Conservation (phyloP, 2,113 vertebrate genomes). For the Alexandromys fortis region DNA sequence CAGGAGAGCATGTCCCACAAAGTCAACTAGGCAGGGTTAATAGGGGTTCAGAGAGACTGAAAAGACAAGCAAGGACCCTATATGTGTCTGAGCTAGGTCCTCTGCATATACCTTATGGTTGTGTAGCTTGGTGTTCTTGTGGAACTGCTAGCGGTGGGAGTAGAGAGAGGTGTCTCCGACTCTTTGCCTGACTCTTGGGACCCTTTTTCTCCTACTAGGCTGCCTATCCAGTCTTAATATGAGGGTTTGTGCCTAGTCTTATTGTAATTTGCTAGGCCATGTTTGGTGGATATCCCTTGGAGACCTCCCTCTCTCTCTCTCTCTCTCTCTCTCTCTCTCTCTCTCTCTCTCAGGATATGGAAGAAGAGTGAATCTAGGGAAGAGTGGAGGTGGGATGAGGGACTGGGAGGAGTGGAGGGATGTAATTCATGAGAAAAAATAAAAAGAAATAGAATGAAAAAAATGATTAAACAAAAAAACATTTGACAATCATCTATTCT, state of each 20-base stretch:
- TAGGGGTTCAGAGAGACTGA: not conserved
- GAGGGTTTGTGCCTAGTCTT: too few relatives aligned
- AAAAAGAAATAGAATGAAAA: not conserved
- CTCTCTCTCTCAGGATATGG: too few relatives aligned
- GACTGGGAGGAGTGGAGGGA: too few relatives aligned
- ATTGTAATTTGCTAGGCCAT: too few relatives aligned
- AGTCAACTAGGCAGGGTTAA: not conserved
- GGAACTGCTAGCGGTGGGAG: not conserved
- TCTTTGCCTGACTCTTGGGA: not conserved
- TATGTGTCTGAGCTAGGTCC: not conserved
- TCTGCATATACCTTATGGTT: not conserved
- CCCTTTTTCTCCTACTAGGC: not conserved
- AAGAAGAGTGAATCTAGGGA: too few relatives aligned
- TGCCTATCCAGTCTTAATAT: not conserved
- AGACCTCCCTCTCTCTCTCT: too few relatives aligned
- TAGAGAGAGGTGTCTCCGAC: not conserved
- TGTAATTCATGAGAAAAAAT: too few relatives aligned
- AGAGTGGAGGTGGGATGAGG: too few relatives aligned
- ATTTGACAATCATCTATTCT: not conserved
- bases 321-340: too few relatives aligned
- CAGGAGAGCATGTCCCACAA: not conserved
- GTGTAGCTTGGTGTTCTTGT: not conserved
- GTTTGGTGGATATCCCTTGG: too few relatives aligned
- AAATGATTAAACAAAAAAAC: not conserved
- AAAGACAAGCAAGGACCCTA: not conserved